These are phyloP conservation scores for Beris morrisii DNA, from an alignment of 2,888 invertebrate genomes.

Conservation along the genomic window DNA sequence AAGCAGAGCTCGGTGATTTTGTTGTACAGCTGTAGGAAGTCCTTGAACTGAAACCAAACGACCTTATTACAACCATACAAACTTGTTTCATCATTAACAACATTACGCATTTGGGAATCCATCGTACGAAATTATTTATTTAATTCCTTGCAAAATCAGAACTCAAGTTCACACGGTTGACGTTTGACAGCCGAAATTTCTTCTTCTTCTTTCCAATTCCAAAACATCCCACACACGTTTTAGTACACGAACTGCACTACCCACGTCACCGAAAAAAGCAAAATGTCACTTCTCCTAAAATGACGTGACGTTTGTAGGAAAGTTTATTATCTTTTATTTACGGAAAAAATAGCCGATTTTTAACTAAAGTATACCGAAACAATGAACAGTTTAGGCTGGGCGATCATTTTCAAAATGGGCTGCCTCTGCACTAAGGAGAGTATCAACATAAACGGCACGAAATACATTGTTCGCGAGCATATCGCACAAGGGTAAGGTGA, in stretches of 20 bases:
- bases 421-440: slow-evolving; percentile 77
- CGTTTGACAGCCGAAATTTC: no score
- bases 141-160: neutral
- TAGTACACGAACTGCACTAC: slow-evolving; percentile 10
- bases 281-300: neutral
- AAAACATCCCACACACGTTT: no score
- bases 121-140: neutral
- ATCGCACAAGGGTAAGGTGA: slow-evolving; percentile 70
- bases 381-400: slow-evolving; percentile 72
- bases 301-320: slow-evolving; percentile 22
- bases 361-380: neutral
- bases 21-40: slow-evolving; percentile 55
- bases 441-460: slow-evolving; percentile 68
- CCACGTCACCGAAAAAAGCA: neutral
- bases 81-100: slow-evolving; percentile 1
- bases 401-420: slow-evolving; percentile 70
- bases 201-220: no score
- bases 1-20: slow-evolving; percentile 56
- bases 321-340: slow-evolving; percentile 12
- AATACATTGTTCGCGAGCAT: slow-evolving; percentile 69
- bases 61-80: neutral
- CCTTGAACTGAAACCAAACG: slow-evolving; percentile 49
- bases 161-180: no score
- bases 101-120: slow-evolving; percentile 37
- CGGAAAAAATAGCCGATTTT: neutral